Evolutionary conservation across 2,797 vertebrate genomes (phyloP), one percentile per base, ranked within the genome.

Genomic region (Hippoglossus hippoglossus): DNA sequence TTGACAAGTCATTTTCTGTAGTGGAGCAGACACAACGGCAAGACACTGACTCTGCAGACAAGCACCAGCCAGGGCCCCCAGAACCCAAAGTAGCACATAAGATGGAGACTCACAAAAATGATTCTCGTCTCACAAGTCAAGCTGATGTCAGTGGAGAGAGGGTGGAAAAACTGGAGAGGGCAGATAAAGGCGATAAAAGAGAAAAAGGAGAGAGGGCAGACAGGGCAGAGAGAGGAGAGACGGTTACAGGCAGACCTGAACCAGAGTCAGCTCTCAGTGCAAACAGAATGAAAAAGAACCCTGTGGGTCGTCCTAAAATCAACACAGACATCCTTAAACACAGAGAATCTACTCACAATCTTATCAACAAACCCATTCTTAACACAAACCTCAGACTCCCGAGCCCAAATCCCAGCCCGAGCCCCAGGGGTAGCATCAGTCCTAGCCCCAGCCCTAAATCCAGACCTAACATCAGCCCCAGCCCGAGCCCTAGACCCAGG

Each of bases 1-100:
- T 96, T 87, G 97, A 97, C 67, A 94, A 96, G 81, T 95, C 95
- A 54, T 95, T 94, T 84, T 86, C 92, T 71, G 93, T 95, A 82
- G 92, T 93, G 31, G 93, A 94, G 63, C 84, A 93, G 39, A 95
- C 96, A 67, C 95, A 87, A 53, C 81, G 90, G 58, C 94, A 94
- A 56, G 82, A 86, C 66, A 83, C 82, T 61, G 89, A 93, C 66
- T 81, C 80, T 41, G 81, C 94, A 10, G 94, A 97, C 82, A 94
- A 92, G 65, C 73, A 74, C 75, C 91, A 90, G 53, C 82, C 80
- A 31, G 86, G 91, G 65, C 86, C 90, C 51, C 83, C 87, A 68
- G 94, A 94, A 81, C 84, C 91, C 84, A 95, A 94, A 92, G 85
- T 90, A 71, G 84, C 91, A 80, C 91, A 93, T 80, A 95, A 95